These are phyloP conservation scores for Pherbina coryleti DNA, from an alignment of 2,888 invertebrate genomes.

Conservation along the genomic window DNA sequence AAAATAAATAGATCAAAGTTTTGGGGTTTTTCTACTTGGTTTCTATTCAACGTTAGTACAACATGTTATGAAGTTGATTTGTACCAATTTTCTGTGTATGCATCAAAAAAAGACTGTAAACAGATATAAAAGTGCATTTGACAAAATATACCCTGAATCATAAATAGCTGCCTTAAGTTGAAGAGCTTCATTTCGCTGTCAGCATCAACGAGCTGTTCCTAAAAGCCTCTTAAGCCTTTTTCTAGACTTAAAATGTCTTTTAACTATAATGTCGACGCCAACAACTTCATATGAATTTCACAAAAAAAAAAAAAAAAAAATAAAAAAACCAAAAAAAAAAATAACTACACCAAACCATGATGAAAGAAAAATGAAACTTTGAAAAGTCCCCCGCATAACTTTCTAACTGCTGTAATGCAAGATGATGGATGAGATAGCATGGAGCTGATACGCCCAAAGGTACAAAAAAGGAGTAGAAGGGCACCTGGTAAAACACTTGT, in stretches of 20 bases:
- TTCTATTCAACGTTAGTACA: too few relatives aligned
- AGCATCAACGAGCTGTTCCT: conserved; percentile 55
- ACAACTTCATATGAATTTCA: conserved; percentile 28
- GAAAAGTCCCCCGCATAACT: conserved; percentile 34
- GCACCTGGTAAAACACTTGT: neutral
- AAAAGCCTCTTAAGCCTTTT: conserved; percentile 56
- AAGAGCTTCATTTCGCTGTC: neutral
- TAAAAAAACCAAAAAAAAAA: neutral
- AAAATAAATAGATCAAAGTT: too few relatives aligned
- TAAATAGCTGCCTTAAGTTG: neutral
- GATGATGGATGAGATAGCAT: conserved; percentile 60
- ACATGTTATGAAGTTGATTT: too few relatives aligned
- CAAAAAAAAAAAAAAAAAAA: conserved; percentile 33
- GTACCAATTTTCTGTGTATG: neutral
- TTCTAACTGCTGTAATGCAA: conserved; percentile 48
- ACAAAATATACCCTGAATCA: neutral
- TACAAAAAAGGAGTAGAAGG: neutral
- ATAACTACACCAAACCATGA: neutral
- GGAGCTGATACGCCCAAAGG: neutral
- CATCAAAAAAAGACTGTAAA: neutral
- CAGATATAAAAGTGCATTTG: neutral
- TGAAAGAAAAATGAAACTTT: too few relatives aligned
- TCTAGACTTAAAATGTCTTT: conserved; percentile 16
- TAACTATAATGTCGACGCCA: neutral
- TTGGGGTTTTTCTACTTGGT: too few relatives aligned